A percentile compares a stretch with the other conserved stretches of the same genome.
These are phyloP conservation scores for Melanostigma gelatinosum DNA, from an alignment of 2,113 vertebrate genomes.

Conservation along the genomic window DNA sequence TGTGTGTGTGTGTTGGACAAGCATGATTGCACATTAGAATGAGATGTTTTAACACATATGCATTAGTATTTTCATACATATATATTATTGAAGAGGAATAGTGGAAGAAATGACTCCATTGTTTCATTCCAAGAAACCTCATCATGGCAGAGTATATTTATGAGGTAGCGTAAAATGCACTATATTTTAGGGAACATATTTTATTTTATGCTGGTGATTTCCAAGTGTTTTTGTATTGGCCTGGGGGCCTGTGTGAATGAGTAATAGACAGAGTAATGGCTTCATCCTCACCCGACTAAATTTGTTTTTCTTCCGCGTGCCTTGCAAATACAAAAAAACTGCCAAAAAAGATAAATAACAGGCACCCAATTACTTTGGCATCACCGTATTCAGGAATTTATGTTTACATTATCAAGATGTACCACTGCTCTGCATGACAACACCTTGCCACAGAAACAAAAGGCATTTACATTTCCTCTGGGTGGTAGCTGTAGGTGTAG, in stretches of 20 bases:
- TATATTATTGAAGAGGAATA: constrained; percentile 45
- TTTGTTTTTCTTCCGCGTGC: constrained; percentile 72
- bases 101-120: constrained; percentile 47
- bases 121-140: constrained; percentile 68
- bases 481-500: constrained; percentile 62
- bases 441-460: constrained; percentile 76
- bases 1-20: constrained; percentile 25
- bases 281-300: constrained; percentile 72
- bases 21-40: constrained; percentile 53
- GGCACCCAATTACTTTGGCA: constrained; percentile 75
- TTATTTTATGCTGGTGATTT: constrained; percentile 76
- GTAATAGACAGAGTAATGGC: constrained; percentile 80
- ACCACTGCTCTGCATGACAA: constrained; percentile 71
- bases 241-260: constrained; percentile 73
- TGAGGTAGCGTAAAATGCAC: constrained; percentile 62
- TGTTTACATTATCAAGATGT: constrained; percentile 81
- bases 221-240: constrained; percentile 74
- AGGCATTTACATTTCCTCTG: constrained; percentile 79
- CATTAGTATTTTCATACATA: constrained; percentile 34
- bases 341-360: constrained; percentile 75
- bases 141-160: constrained; percentile 72
- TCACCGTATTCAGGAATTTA: constrained; percentile 77
- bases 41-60: constrained; percentile 51
- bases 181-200: constrained; percentile 68
- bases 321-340: constrained; percentile 64